Evolutionary conservation across 2,888 invertebrate species (phyloP), one percentile per base, ranked within the genome.

Genomic region (Agriotes lineatus): DNA sequence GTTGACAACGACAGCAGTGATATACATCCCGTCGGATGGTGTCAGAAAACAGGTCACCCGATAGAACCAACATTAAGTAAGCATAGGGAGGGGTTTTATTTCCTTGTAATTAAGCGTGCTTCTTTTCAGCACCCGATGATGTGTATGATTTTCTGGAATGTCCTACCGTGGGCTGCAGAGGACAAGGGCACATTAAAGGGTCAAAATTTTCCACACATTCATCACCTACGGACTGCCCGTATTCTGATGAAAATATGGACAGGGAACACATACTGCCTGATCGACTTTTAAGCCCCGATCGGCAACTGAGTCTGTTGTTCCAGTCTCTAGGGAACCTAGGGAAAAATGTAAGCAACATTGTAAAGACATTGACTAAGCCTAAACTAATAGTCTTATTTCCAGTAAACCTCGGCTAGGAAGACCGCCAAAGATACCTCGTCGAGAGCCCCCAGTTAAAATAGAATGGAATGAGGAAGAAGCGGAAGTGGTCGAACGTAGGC

Each of bases 11-110:
- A 97, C 84, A 92, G 90, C 73, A 89, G 93, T 0, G 96, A 97
- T 83, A 89, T 97, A 77, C 96, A 97, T 86, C 97, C 97, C 0
- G 90, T 94, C 71, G 94, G 94, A 33, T 97, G 96, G 96, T 96
- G 96, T 82, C 88, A 90, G 72, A 94, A 94, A 84, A 96, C 96
- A 0, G 92, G 92, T 1, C 96, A 97, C 82, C 92, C 93, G 0
- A 84, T 97, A 20, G 94, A 96, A 82, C 90, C 93, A 7, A 96
- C 96, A 10, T 87, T 95, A 45, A 92, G 93, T 90, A 82, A 88
- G 89, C 85, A 54, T 33, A 60, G 61, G 7, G 2, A 30, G 20
- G 12, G n/a, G n/a, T n/a, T n/a, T n/a, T n/a, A n/a, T n/a, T n/a
- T n/a, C n/a, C n/a, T n/a, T n/a, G n/a, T n/a, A n/a, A n/a, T n/a